Evolutionary conservation across 1,140 invertebrate genomes (phyloP).

Genomic region (Drosophila quadrilineata): DNA sequence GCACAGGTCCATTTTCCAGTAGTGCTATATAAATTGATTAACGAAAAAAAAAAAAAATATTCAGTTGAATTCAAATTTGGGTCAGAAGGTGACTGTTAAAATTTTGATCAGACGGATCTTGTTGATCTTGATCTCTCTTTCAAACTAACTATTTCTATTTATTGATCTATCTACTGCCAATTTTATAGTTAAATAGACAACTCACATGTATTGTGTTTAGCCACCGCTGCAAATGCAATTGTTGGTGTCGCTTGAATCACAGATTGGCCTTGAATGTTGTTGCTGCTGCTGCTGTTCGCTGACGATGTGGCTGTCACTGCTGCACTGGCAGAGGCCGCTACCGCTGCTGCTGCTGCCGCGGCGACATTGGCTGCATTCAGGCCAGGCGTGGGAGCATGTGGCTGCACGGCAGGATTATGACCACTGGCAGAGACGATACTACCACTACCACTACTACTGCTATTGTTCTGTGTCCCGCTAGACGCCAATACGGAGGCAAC

Average conservation of each 20-base stretch:
- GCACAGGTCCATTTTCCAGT: slow-evolving; percentile 73
- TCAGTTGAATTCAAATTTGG: too few relatives aligned
- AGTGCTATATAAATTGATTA: slow-evolving; percentile 49
- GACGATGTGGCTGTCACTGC: slow-evolving; percentile 24
- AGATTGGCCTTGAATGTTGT: slow-evolving; percentile 79
- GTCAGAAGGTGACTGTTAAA: too few relatives aligned
- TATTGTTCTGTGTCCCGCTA: slow-evolving; percentile 44
- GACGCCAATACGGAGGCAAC: slow-evolving; percentile 54
- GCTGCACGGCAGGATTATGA: slow-evolving; percentile 69
- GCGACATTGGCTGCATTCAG: slow-evolving; percentile 34
- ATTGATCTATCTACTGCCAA: background rate
- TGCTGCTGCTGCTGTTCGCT: slow-evolving; percentile 39
- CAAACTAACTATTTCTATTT: too few relatives aligned
- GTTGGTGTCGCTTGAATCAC: slow-evolving; percentile 80
- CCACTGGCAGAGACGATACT: slow-evolving; percentile 42
- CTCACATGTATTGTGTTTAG: slow-evolving; percentile 81
- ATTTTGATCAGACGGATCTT: too few relatives aligned
- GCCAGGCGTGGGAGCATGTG: slow-evolving; percentile 68
- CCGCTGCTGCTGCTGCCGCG: slow-evolving; percentile 24
- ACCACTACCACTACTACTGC: slow-evolving; percentile 40
- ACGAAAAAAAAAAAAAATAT: background rate
- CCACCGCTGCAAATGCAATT: slow-evolving; percentile 81
- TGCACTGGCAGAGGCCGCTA: slow-evolving; percentile 19
- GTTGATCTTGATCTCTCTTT: too few relatives aligned
- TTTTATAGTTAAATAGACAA: background rate